Base-by-base conservation (phyloP, 2,888 invertebrate species). In the Melangyna quadrimaculata region DNA sequence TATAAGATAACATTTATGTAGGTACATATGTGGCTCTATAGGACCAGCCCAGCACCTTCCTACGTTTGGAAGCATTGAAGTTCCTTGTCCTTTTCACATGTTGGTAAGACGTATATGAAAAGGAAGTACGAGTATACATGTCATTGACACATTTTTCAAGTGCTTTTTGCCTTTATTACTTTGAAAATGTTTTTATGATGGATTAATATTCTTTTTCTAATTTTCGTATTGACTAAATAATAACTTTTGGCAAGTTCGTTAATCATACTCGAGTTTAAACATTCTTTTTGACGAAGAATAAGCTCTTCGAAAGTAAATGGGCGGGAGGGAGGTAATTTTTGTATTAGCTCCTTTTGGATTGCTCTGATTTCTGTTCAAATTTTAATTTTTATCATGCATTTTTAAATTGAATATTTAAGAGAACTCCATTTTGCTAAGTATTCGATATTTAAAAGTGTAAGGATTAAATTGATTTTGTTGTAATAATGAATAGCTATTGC, bases 71-170 rank as follows among this genome's bases (percentile, higher is more conserved):
- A 22, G 19, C 35, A 57, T 2, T 48, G 48, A 48, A 37, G 14
- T 22, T 59, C 24, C 22, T 37, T 37, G 35, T 59, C 37, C 37
- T 59, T 59, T 59, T 59, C 37, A 59, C 55, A 29, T 55, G n/a
- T 29, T n/a, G 24, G 3, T 24, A n/a, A n/a, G n/a, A n/a, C n/a
- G n/a, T n/a, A 0, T 51, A 51, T 51, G n/a, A 51, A n/a, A 29
- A 6, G 29, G 17, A 53, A 29, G 8, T 53, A 53, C 29, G 27
- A 29, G 8, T 53, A 53, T 53, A 29, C 29, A n/a, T n/a, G 17
- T 29, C 53, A 55, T 55, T 24, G 37, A 59, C 22, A 59, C 37
- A 59, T 59, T 59, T 59, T 59, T 59, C 59, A 59, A 59, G 37
- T 59, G 8, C n/a, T n/a, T 37, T 57, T 2, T 32, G 14, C 22